Base-by-base conservation (phyloP, 2,888 invertebrate genomes). In the Hydroisotoma schaefferi region DNA sequence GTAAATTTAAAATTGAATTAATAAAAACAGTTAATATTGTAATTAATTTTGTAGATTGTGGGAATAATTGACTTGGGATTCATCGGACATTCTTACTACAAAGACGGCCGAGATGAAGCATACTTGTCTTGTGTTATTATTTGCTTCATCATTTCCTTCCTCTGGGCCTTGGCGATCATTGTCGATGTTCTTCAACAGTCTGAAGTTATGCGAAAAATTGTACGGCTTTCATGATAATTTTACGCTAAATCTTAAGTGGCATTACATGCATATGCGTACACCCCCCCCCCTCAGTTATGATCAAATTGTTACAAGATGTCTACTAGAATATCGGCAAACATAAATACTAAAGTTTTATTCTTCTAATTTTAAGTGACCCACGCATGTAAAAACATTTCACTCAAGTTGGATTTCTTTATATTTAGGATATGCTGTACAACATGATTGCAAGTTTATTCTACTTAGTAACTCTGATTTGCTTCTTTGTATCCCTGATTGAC, bases 131-230 rank as follows among this genome's bases (percentile, higher is more conserved):
- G 59, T 15, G 63, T 59, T 4, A 59, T 63, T 8, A 63, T 63
- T 48, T 63, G 63, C 25, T 59, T 63, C 44, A 59, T 63, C 10
- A 48, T 63, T 40, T 63, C 63, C 15, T 63, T 63, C 43, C 33
- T 63, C 12, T 63, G 63, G 59, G 37, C 59, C 25, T 38, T 63
- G 47, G 52, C 49, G 1, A 53, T 63, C 23, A 53, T 63, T 28
- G 57, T 59, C 22, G 56, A 56, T 2, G 27, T 63, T 2, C 2
- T 59, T 2, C 27, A 27, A 22, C 46, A 58, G 5, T 49, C 57
- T 1, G 62, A 58, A 2, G 20, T 6, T 25, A n/a, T 59, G 8
- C 37, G 43, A 15, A 58, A 55, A 59, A 38, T 46, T 33, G 61
- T 61, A 46, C 15, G 48, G 27, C 15, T 33, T 15, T 10, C 33